Evolutionary conservation across 2,888 invertebrate genomes (phyloP), one percentile per base, ranked within the genome.

Genomic region (Adineta ricciae): DNA sequence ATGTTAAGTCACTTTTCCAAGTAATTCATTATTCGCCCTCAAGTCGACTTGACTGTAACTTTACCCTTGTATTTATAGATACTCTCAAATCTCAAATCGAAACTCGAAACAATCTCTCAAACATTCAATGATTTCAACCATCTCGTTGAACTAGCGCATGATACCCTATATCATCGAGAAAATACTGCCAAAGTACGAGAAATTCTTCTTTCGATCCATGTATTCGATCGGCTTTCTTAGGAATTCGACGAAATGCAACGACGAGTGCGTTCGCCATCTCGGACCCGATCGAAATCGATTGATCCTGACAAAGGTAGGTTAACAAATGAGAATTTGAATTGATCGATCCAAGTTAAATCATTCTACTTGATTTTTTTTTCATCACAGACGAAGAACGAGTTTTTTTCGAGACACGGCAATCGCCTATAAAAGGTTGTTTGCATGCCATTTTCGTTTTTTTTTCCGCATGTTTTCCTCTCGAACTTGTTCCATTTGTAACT

Each of bases 1-100:
- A 94, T 89, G 94, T 96, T 89, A 94, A 95, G 89, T 96, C 95
- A 7, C 92, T 97, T 87, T 94, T 94, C 90, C 96, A 96, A 93
- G 96, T 95, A 89, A 90, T 78, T 27, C n/a, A 64, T 32, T 27
- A 27, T n/a, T n/a, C n/a, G n/a, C n/a, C n/a, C 27, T 27, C 9
- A 14, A 8, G 2, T 21, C 24, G 2, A 14, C 38, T 38, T 41
- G 2, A 16, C n/a, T 78, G 24, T n/a, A 0, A 1, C 41, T 78
- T 24, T 32, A 14, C 24, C 11, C 9, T 1, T 41, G 1, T 24
- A 41, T 38, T 9, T 78, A 7, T 8, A 78, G 78, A 78, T 78
- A n/a, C 24, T 78, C 11, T 78, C 78, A 78, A 78, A 78, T 78
- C 41, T 78, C 24, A 78, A 78, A 78, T 78, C 78, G 41, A 78